A percentile compares a stretch with the other conserved stretches of the same genome.
Conservation (phyloP, 2,113 vertebrate species). For the Willisornis vidua region DNA sequence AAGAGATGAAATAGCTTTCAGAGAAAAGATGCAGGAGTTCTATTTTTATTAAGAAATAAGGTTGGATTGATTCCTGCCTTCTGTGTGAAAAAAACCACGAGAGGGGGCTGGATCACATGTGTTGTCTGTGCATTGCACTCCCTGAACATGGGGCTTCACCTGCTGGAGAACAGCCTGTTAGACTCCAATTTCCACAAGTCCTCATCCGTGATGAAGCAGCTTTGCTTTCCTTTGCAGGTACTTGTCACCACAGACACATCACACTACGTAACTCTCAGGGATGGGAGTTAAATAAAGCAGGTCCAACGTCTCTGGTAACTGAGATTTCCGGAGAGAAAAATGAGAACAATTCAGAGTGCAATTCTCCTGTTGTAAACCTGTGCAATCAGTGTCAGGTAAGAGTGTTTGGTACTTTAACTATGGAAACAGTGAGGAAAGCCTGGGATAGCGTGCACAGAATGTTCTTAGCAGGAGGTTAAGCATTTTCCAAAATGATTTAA, state of each 20-base stretch:
- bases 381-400: neutral
- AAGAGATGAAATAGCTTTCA: neutral
- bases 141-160: neutral
- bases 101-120: neutral
- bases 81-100: neutral
- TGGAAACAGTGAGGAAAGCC: neutral
- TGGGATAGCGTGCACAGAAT: neutral
- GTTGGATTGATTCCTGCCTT: neutral
- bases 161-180: neutral
- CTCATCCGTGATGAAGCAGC: neutral
- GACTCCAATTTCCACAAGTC: neutral
- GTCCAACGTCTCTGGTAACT: neutral
- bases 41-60: neutral
- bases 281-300: neutral
- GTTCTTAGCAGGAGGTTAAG: neutral
- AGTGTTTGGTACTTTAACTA: neutral
- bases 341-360: neutral
- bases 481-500: neutral
- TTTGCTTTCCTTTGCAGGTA: neutral
- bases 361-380: neutral
- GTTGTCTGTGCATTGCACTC: neutral
- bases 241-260: neutral
- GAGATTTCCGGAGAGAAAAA: neutral
- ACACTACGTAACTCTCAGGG: neutral
- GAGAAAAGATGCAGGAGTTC: neutral